These are phyloP conservation scores for Bellardia pandia DNA, from an alignment of 2,888 invertebrate species.

Conservation along the genomic window DNA sequence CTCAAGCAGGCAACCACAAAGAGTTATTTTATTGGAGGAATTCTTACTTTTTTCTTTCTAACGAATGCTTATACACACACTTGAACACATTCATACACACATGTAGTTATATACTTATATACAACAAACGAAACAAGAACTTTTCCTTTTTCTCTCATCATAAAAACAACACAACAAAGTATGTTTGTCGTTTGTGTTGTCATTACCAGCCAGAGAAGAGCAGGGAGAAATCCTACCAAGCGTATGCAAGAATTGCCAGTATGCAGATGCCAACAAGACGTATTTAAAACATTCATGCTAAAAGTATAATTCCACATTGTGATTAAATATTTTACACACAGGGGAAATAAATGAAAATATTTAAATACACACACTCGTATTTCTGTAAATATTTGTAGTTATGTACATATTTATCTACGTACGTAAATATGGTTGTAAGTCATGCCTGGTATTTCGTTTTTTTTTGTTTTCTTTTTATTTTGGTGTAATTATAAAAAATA, in stretches of 20 bases:
- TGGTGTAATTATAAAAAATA: slow-evolving; percentile 15
- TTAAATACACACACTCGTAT: background rate
- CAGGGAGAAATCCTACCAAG: slow-evolving; percentile 45
- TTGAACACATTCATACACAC: background rate
- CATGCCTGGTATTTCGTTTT: slow-evolving; percentile 3
- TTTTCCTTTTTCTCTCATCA: slow-evolving; percentile 13
- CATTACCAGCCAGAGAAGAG: slow-evolving; percentile 37
- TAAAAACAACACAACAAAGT: too few species aligned
- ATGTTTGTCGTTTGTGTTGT: background rate
- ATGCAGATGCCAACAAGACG: slow-evolving; percentile 51
- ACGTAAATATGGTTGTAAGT: background rate
- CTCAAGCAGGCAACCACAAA: slow-evolving; percentile 44
- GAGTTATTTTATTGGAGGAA: slow-evolving; percentile 56
- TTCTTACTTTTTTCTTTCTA: slow-evolving; percentile 5
- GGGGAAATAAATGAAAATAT: slow-evolving; percentile 47
- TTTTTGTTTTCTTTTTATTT: slow-evolving; percentile 1
- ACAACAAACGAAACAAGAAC: slow-evolving; percentile 31
- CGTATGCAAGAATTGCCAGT: slow-evolving; percentile 35
- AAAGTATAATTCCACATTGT: slow-evolving; percentile 48
- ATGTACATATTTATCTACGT: background rate
- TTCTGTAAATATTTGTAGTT: background rate
- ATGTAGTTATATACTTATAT: slow-evolving; percentile 11
- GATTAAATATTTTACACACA: slow-evolving; percentile 53
- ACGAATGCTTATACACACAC: background rate
- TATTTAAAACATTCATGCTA: slow-evolving; percentile 46